Evolutionary conservation across 2,888 invertebrate species (phyloP), one percentile per base, ranked within the genome.

Genomic region (Hyppa rectilinea): DNA sequence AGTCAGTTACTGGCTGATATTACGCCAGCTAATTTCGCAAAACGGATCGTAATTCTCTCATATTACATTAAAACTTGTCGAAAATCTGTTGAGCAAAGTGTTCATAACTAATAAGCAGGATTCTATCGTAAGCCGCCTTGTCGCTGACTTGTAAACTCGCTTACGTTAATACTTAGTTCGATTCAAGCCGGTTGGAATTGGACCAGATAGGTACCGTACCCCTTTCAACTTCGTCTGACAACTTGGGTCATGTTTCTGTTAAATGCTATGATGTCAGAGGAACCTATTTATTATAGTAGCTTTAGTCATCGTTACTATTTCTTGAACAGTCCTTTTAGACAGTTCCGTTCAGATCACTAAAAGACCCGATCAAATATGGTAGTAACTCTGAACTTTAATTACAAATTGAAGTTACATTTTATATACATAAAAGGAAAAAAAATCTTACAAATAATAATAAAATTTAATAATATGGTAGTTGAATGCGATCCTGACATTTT

Each of bases 21-120:
- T 69, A 12, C 29, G 29, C n/a, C 34, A 47, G 36, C 12, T 0
- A 60, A 10, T 38, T 14, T 43, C 12, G 14, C 72, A n/a, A 43
- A 36, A 55, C 3, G 2, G 12, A 31, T 20, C 17, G 10, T 43
- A 40, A 31, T 34, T 45, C 45, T 5, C 7, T 40, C 26, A 49
- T 55, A 64, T 36, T 40, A 65, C 60, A 56, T 61, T 36, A 45
- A 65, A 75, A 66, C 50, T 80, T 66, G 2, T 9, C 23, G 10
- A 59, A 52, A 63, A 63, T 58, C 47, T 45, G 49, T 60, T 38
- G 29, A 40, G 58, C 43, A 75, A 73, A 63, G 58, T 66, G 31
- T 62, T 81, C 61, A 75, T 75, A 61, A 67, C 50, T 67, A 76
- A 67, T 61, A 67, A 76, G 56, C 45, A 40, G 53, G 60, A 52